Base-by-base conservation (phyloP, 2,888 invertebrate genomes). In the Netelia virgata region DNA sequence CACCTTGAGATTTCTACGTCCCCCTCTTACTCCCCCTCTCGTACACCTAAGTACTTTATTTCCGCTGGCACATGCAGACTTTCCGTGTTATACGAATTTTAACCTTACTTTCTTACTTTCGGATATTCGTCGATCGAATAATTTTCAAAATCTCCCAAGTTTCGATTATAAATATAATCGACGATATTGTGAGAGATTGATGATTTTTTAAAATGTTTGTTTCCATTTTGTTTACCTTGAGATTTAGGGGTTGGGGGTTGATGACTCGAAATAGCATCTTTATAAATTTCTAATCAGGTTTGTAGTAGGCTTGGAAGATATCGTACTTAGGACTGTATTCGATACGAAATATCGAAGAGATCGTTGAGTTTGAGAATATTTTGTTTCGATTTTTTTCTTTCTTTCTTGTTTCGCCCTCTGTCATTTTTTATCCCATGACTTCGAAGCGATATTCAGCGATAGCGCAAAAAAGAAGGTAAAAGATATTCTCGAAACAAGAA, bases 1-100 rank as follows among this genome's bases (percentile, higher is more conserved):
- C 87, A 90, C 70, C 86, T 87, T 86, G 86, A 90, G 88, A 91
- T 91, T 90, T 89, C 81, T 85, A 76, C 84, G 36, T 16, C 14
- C 20, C 41, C 20, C 28, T 14, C 11, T 47, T 47, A 47, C 28
- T 8, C 11, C 20, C 14, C n/a, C 41, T 23, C 11, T 47, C 23
- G 20, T 64, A 64, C 55, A 47, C 14, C 14, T 47, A 47, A 47
- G 23, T 75, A 43, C 20, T 74, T 66, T 47, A 2, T 6, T 70
- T 61, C 18, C 50, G 14, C 28, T 20, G 9, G 28, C 5, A 28
- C 28, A 28, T 28, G 5, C 28, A 5, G 28, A 28, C 5, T 28
- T 36, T 14, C 43, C 61, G 63, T 50, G 23, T 6, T 50, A 50
- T 36, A 1, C 28, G 28, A 14, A 43, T 16, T 18, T 57, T 72